phyloP scores from a whole-genome alignment of 2,113 vertebrate species.

The Raphicerus campestris region DNA sequence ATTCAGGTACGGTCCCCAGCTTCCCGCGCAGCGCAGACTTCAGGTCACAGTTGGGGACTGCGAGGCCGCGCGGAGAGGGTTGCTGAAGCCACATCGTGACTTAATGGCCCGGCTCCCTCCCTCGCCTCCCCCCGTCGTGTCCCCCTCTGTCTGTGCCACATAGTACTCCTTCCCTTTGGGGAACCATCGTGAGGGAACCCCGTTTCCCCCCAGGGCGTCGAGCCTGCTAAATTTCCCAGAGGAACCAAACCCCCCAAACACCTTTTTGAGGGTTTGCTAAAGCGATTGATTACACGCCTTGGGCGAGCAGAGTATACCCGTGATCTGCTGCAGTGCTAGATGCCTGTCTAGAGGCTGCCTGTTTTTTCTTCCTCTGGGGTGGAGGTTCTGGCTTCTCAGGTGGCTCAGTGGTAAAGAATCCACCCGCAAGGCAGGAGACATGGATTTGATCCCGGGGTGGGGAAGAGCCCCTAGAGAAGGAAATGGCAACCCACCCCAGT shows the following conservation, averaged over 20 bases:
- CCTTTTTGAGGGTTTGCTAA: background rate
- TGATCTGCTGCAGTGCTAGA: background rate
- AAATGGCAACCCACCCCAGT: background rate
- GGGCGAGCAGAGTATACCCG: background rate
- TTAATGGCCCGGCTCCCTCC: background rate
- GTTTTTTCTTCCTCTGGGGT: background rate
- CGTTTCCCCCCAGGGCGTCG: background rate
- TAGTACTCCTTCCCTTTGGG: background rate
- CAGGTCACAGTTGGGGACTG: background rate
- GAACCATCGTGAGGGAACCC: background rate
- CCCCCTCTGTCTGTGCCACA: accelerated
- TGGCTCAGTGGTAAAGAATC: background rate
- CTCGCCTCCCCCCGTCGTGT: background rate
- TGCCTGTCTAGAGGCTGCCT: background rate
- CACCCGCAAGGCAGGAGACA: background rate
- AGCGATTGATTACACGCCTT: background rate
- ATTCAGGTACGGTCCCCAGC: constrained; percentile 82
- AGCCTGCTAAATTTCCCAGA: background rate
- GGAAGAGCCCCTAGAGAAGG: background rate
- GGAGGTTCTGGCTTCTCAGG: background rate
- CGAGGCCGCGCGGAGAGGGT: background rate
- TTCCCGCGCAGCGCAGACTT: background rate
- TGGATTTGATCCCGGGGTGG: background rate
- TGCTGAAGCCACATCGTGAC: background rate
- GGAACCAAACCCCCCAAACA: background rate